Conservation (phyloP, 2,888 invertebrate species). For the Crioceris asparagi region DNA sequence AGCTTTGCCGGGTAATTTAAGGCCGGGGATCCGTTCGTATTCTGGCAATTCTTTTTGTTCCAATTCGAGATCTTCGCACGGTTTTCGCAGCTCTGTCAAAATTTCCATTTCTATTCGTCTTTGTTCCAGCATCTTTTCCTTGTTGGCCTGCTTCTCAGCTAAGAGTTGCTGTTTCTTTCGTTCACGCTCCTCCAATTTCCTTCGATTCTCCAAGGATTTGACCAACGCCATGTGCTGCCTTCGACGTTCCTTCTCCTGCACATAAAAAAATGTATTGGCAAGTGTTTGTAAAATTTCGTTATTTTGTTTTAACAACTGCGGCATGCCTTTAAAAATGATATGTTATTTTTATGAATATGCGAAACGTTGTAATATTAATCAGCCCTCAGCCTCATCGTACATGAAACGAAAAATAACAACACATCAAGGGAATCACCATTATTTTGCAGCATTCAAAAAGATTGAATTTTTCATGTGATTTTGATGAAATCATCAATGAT, state of each 20-base stretch:
- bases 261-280: conserved; percentile 2
- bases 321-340: no score
- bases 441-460: no score
- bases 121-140: conserved; percentile 74
- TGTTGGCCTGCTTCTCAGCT: conserved; percentile 73
- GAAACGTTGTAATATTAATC: no score
- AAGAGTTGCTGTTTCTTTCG: conserved; percentile 63
- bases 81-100: conserved; percentile 64
- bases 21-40: conserved; percentile 58
- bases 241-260: conserved; percentile 75
- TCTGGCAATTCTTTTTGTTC: conserved; percentile 63
- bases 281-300: no score
- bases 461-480: no score
- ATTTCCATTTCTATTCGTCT: conserved; percentile 56
- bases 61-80: conserved; percentile 84
- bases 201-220: conserved; percentile 74
- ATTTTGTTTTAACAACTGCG: no score
- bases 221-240: conserved; percentile 85
- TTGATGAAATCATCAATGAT: no score
- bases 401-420: no score
- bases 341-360: no score
- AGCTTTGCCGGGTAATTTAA: conserved; percentile 68
- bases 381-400: no score
- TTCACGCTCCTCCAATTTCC: conserved; percentile 80
- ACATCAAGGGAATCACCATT: no score